Evolutionary conservation across 2,797 vertebrate genomes (phyloP).

Genomic region (Xerus rutilus): DNA sequence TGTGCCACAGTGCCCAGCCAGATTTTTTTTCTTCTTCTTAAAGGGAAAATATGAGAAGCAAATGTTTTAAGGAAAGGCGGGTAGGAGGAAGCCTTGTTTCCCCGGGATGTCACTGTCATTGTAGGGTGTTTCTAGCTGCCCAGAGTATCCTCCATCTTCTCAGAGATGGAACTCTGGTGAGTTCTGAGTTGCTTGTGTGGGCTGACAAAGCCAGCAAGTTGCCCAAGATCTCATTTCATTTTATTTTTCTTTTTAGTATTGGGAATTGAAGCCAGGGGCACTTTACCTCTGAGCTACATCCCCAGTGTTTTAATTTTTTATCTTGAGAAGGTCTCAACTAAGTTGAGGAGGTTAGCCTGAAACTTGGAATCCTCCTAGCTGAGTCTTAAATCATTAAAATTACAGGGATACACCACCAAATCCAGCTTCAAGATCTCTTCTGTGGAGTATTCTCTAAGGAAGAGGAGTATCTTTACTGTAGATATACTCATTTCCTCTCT

Average conservation of each 20-base stretch:
- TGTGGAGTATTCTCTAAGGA: not conserved
- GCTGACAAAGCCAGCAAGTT: not conserved
- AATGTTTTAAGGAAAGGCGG: not conserved
- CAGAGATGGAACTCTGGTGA: not conserved
- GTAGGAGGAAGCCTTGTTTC: not conserved
- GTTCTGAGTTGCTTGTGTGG: not conserved
- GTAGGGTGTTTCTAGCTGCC: not conserved
- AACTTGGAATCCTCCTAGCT: too few species aligned
- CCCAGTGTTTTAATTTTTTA: too few species aligned
- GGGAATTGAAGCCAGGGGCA: too few species aligned
- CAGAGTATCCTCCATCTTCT: not conserved
- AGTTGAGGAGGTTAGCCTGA: too few species aligned
- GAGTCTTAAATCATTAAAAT: too few species aligned
- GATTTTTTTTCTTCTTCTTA: not conserved
- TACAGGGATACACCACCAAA: too few species aligned
- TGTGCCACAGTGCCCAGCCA: too few species aligned
- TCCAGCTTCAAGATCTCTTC: not conserved
- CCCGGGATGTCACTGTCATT: not conserved
- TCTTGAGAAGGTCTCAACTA: too few species aligned
- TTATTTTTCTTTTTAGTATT: too few species aligned
- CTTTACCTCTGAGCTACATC: too few species aligned
- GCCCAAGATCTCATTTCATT: not conserved
- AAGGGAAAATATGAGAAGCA: conserved; percentile 1
- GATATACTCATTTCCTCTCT: not conserved
- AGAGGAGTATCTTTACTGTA: not conserved